phyloP scores from a whole-genome alignment of 2,797 vertebrate genomes.

The Balearica regulorum region DNA sequence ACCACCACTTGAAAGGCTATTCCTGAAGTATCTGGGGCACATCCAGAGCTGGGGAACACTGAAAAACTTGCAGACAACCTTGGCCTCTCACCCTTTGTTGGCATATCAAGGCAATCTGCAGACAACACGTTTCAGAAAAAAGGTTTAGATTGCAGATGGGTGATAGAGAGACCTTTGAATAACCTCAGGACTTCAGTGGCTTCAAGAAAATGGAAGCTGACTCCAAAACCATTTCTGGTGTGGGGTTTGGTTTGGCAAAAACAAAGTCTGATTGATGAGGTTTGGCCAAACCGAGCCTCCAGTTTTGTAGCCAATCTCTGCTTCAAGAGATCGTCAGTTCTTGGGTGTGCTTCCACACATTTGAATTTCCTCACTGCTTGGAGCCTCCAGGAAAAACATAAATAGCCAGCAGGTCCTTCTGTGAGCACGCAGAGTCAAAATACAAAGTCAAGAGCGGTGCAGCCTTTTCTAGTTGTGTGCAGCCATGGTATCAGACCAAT shows the following conservation, averaged over 20 bases:
- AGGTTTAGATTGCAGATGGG: not conserved
- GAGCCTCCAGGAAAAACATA: slow-evolving; percentile 51
- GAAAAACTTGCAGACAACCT: slow-evolving; percentile 8
- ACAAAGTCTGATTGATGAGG: slow-evolving; percentile 64
- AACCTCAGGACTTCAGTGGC: slow-evolving; percentile 22
- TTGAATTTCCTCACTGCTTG: slow-evolving; percentile 44
- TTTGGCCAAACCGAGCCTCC: slow-evolving; percentile 44
- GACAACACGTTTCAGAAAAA: not conserved
- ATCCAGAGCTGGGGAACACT: slow-evolving; percentile 20
- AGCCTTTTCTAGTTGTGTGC: not conserved
- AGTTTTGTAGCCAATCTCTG: slow-evolving; percentile 24
- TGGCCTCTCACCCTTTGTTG: not conserved
- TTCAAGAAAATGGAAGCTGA: slow-evolving; percentile 50
- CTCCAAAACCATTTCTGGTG: slow-evolving; percentile 41
- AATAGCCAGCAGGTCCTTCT: slow-evolving; percentile 26
- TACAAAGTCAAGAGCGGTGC: not conserved
- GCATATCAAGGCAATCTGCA: not conserved
- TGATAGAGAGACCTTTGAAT: slow-evolving; percentile 51
- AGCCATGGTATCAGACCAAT: not conserved
- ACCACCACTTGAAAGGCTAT: slow-evolving; percentile 56
- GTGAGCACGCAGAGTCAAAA: not conserved
- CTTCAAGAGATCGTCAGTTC: slow-evolving; percentile 3
- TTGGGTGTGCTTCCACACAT: slow-evolving; percentile 61
- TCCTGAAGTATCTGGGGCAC: slow-evolving; percentile 29
- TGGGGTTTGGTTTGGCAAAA: slow-evolving; percentile 62